These are phyloP conservation scores for Agrotis puta DNA, from an alignment of 2,888 invertebrate species.

Conservation along the genomic window DNA sequence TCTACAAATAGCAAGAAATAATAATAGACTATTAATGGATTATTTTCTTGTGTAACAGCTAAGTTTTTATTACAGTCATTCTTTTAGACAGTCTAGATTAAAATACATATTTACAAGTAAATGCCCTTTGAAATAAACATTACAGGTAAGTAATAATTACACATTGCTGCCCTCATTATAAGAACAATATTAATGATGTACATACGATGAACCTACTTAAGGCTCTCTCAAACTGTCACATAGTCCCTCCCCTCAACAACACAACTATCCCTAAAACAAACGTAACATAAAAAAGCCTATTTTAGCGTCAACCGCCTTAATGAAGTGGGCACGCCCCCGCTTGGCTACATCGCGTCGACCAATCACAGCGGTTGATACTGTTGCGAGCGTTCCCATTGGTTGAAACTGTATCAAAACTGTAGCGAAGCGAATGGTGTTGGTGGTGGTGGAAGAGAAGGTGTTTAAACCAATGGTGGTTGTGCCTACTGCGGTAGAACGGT, in stretches of 20 bases:
- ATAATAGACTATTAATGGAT: too few relatives aligned
- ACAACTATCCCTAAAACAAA: constrained; percentile 39
- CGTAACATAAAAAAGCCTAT: constrained; percentile 29
- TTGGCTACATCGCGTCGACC: constrained; percentile 58
- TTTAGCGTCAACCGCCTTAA: constrained; percentile 62
- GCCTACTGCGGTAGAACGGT: constrained; percentile 19
- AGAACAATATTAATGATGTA: background rate
- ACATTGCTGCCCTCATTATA: background rate
- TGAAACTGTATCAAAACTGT: constrained; percentile 60
- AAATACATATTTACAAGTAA: too few relatives aligned
- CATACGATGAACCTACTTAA: background rate
- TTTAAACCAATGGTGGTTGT: constrained; percentile 36
- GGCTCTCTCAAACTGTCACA: background rate
- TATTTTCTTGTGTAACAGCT: background rate
- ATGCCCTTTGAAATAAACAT: too few relatives aligned
- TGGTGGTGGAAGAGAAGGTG: constrained; percentile 18
- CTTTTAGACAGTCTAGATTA: background rate
- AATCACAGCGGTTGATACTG: constrained; percentile 71
- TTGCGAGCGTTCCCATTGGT: constrained; percentile 66
- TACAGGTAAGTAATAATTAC: background rate
- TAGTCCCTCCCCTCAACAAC: constrained; percentile 29
- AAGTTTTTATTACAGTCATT: background rate
- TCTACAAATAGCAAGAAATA: too few relatives aligned
- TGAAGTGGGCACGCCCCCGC: constrained; percentile 69
- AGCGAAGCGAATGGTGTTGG: constrained; percentile 39